Conservation (phyloP, 2,888 invertebrate genomes). For the Geophilus truncorum region DNA sequence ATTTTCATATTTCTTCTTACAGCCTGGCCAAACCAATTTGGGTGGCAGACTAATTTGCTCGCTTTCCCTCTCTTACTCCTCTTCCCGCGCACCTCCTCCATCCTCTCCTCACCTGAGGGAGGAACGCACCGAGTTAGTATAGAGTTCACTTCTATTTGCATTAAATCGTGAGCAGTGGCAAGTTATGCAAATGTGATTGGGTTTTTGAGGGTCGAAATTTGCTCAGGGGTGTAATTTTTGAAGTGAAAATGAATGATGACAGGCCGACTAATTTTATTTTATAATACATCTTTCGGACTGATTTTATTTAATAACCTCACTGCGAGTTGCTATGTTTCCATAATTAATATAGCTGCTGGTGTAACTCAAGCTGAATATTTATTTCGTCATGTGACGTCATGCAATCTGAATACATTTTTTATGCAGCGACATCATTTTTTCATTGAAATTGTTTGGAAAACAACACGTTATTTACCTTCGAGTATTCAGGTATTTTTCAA, state of each 20-base stretch:
- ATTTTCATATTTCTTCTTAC: conserved; percentile 1
- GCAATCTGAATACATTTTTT: too few species aligned
- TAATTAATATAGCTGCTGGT: too few species aligned
- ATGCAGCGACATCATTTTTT: too few species aligned
- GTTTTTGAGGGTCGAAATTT: not conserved
- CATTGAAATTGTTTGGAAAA: too few species aligned
- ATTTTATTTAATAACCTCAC: not conserved
- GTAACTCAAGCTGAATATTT: too few species aligned
- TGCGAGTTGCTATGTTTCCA: too few species aligned
- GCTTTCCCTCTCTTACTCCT: not conserved
- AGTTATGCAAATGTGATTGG: conserved; percentile 18
- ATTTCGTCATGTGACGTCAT: too few species aligned
- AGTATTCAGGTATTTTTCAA: too few species aligned
- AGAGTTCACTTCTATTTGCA: conserved; percentile 6
- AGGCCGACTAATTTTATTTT: not conserved
- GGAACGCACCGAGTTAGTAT: not conserved
- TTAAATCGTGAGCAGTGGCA: conserved; percentile 18
- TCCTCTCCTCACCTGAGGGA: not conserved
- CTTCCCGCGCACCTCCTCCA: not conserved
- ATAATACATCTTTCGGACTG: not conserved
- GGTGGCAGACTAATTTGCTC: not conserved
- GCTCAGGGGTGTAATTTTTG: not conserved
- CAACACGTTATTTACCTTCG: too few species aligned
- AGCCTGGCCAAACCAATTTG: not conserved
- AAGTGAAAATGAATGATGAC: not conserved